Evolutionary conservation across 2,797 vertebrate genomes (phyloP), one percentile per base, ranked within the genome.

Genomic region (Pteropus rufus): DNA sequence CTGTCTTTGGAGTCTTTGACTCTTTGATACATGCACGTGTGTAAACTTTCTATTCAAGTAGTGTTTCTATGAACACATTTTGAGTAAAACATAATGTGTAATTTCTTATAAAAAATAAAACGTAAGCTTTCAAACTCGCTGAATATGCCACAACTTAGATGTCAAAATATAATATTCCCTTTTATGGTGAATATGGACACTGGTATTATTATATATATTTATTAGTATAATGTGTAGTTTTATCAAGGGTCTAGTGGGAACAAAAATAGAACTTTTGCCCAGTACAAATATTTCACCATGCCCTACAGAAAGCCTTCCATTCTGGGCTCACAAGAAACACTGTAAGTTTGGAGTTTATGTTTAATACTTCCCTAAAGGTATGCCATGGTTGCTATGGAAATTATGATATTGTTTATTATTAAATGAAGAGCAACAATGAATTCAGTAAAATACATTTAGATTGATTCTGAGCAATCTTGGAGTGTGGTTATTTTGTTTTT

Each of bases 371-470:
- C 65, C 81, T 89, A 64, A 10, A 56, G 23, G 67, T 21, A 91
- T 96, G 64, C 70, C 9, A 5, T 10, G 19, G 84, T 96, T 97
- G 79, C 85, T 98, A 93, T 97, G 87, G 80, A 92, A 97, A 95
- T 98, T 84, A 34, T 93, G 79, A 76, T 64, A 64, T 91, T 93
- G 58, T 62, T 96, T 97, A 93, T 93, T 98, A 96, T 92, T 93
- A 96, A 96, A 90, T 91, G 58, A 97, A 82, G n/a, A 95, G 3
- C 64, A 95, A 91, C n/a, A 93, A 56, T 96, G 94, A 97, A 97
- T 95, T 82, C 39, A 84, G 72, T 87, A 88, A 97, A 97, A 97
- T 76, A 64, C 97, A 94, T 88, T 86, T 93, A 67, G 95, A 97
- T 97, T 96, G 90, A 96, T 7, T 5, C 18, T 1, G 84, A 90